phyloP scores from a whole-genome alignment of 2,797 vertebrate species.

The Pelochelys cantorii region DNA sequence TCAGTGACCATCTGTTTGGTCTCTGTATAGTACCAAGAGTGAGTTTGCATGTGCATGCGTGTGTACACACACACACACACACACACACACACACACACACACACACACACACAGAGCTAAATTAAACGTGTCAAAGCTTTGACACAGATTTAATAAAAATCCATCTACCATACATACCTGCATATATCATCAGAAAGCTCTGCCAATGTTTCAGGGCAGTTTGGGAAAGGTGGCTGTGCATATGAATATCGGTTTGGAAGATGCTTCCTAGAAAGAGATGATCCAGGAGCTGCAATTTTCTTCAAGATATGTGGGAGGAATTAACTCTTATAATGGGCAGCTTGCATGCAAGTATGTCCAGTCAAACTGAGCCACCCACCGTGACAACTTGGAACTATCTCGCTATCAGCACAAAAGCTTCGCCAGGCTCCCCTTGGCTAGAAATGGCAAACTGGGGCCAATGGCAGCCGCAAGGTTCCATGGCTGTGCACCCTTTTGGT shows the following conservation, averaged over 20 bases:
- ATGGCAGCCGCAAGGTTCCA: too few species aligned
- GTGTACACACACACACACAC: background rate
- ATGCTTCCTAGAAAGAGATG: background rate
- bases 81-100: too few species aligned
- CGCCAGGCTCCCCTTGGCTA: background rate
- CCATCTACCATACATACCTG: background rate
- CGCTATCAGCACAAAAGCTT: background rate
- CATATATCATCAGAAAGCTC: background rate
- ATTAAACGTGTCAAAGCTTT: background rate
- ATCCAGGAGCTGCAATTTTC: background rate
- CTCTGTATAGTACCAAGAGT: background rate
- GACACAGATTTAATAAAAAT: background rate
- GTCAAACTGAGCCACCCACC: background rate
- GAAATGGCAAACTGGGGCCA: background rate
- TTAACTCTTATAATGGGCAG: fast-evolving
- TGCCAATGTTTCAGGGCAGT: background rate
- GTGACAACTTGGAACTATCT: background rate
- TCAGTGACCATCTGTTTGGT: background rate
- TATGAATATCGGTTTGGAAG: background rate
- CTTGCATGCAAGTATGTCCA: background rate
- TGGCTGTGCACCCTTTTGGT: too few species aligned
- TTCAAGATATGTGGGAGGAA: background rate
- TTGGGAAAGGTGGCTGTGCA: background rate
- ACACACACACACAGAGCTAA: background rate
- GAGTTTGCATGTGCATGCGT: background rate